Percentiles rank a stretch among this genome's conserved stretches.
Conservation (phyloP, 2,888 invertebrate species). For the Flexamia atlantica region DNA sequence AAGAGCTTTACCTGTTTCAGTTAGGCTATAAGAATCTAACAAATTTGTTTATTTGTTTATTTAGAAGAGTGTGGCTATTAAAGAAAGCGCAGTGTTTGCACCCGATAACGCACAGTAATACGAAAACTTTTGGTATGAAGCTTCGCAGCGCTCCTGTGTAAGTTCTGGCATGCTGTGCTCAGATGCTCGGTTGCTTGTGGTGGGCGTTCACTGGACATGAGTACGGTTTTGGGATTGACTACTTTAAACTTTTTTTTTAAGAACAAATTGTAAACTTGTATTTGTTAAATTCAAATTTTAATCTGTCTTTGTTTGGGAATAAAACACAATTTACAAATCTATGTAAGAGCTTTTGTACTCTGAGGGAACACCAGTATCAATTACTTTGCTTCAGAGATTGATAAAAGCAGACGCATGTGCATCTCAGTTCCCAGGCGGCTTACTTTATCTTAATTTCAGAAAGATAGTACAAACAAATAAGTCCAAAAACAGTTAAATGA, state of each 20-base stretch:
- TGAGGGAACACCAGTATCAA: too few species aligned
- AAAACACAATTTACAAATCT: too few species aligned
- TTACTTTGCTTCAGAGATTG: too few species aligned
- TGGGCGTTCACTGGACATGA: neutral
- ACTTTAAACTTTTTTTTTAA: conserved; percentile 40
- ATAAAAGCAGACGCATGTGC: too few species aligned
- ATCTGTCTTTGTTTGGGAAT: too few species aligned
- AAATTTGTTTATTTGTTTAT: conserved; percentile 21
- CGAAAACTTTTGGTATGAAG: conserved; percentile 56
- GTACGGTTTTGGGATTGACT: neutral
- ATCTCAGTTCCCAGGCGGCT: too few species aligned
- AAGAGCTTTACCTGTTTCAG: neutral
- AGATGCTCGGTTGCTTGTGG: neutral
- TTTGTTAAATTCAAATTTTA: too few species aligned
- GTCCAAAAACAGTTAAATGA: too few species aligned
- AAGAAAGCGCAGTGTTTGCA: conserved; percentile 25
- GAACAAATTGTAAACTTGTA: too few species aligned
- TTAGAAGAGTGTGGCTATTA: conserved; percentile 34
- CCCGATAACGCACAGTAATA: conserved; percentile 23
- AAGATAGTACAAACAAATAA: too few species aligned
- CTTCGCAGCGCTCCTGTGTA: conserved; percentile 59
- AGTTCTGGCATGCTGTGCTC: conserved; percentile 39
- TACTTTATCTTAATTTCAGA: too few species aligned
- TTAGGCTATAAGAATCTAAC: conserved; percentile 2
- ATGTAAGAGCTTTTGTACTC: too few species aligned